Evolutionary conservation across 2,797 vertebrate genomes (phyloP), one percentile per base, ranked within the genome.

Genomic region (Lepilemur ruficaudatus): DNA sequence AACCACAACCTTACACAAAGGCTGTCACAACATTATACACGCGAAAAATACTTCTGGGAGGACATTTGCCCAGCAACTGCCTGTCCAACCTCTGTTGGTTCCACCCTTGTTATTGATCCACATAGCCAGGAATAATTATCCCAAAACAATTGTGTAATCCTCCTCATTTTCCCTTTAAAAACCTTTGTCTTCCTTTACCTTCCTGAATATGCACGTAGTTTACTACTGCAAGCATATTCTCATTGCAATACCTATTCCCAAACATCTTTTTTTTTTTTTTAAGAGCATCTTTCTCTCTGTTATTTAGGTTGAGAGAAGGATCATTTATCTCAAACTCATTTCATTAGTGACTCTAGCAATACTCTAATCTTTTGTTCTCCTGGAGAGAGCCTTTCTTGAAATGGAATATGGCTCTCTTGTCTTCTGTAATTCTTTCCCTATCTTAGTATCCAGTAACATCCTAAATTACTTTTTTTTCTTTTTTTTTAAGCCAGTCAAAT

Each of bases 381-480:
- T 73, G 8, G 43, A 79, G 20, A 63, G 7, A 23, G 1, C 4
- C 25, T 93, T 94, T 91, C 73, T 88, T 91, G 25, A 89, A 87
- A 96, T 93, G 67, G 81, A 79, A 38, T 38, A 11, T 86, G 35
- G 61, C 28, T 88, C 18, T 73, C 41, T 81, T 48, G 15, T 10
- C n/a, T 81, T 38, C 43, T 84, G 30, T 94, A 82, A 61, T 84
- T 78, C 61, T 86, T 78, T 32, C 7, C 48, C 38, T 63, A 79
- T 92, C 48, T 70, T 94, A 94, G 88, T 87, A 35, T 67, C 43
- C 75, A 86, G 7, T 81, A 46, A 82, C 35, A 85, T 89, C n/a
- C 72, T 67, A 69, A 69, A 65, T 94, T 84, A 81, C 38, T 43
- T 84, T 93, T 88, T 57, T 38, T 38, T 38, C 38, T 38, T 38